Conservation (phyloP, 2,797 vertebrate species). For the Catamblyrhynchus diadema region DNA sequence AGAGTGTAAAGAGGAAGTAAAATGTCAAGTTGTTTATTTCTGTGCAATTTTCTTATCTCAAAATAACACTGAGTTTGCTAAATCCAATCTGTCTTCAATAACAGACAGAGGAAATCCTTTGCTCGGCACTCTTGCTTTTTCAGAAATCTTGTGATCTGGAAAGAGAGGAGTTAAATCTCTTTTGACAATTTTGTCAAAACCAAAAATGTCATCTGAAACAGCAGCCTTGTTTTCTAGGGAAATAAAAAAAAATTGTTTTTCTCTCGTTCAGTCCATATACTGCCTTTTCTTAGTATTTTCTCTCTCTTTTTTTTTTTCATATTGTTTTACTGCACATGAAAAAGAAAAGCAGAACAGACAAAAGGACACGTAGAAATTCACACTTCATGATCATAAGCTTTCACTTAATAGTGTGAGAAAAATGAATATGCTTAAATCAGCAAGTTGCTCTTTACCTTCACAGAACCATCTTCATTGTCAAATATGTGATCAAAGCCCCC, state of each 20-base stretch:
- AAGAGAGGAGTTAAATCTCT: slow-evolving; percentile 64
- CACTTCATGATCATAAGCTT: slow-evolving; percentile 29
- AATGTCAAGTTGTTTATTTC: slow-evolving; percentile 78
- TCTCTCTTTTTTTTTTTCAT: background rate
- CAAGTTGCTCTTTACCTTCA: background rate
- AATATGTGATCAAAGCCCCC: slow-evolving; percentile 33
- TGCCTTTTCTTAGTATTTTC: slow-evolving; percentile 35
- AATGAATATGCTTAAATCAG: slow-evolving; percentile 23
- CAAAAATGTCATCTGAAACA: slow-evolving; percentile 46
- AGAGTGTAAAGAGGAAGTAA: slow-evolving; percentile 71
- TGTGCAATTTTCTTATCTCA: slow-evolving; percentile 74
- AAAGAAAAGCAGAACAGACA: slow-evolving; percentile 18
- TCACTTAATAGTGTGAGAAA: slow-evolving; percentile 5
- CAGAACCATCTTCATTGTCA: background rate
- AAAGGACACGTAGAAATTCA: slow-evolving; percentile 12
- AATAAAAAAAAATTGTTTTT: slow-evolving; percentile 41
- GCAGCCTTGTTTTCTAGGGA: slow-evolving; percentile 20
- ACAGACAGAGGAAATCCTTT: slow-evolving; percentile 61
- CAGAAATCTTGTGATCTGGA: slow-evolving; percentile 50
- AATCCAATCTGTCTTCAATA: slow-evolving; percentile 71
- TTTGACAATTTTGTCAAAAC: slow-evolving; percentile 72
- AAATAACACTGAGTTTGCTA: slow-evolving; percentile 65
- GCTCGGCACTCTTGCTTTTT: background rate
- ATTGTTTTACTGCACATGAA: slow-evolving; percentile 34
- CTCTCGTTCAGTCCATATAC: background rate